phyloP scores from a whole-genome alignment of 2,888 invertebrate species.

The Drosophila kokeensis region DNA sequence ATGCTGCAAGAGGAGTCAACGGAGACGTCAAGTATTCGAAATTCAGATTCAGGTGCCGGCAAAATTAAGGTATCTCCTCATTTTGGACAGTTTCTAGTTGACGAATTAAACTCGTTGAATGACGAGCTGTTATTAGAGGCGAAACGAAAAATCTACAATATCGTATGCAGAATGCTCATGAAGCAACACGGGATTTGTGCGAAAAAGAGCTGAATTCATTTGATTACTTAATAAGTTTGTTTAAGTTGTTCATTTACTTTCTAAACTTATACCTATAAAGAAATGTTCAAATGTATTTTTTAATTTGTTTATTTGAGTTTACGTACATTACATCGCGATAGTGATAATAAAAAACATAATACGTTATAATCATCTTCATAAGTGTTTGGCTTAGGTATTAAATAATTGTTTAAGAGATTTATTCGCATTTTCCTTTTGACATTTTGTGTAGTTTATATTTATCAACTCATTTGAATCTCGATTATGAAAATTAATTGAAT shows the following conservation, averaged over 20 bases:
- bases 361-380: constrained; percentile 73
- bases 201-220: neutral
- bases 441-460: constrained; percentile 32
- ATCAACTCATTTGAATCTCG: constrained; percentile 19
- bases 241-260: neutral
- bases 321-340: constrained; percentile 80
- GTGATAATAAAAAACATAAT: constrained; percentile 82
- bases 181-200: constrained; percentile 41
- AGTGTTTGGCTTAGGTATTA: constrained; percentile 71
- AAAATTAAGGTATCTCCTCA: constrained; percentile 27
- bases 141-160: constrained; percentile 51
- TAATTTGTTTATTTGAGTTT: constrained; percentile 71
- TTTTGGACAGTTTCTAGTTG: constrained; percentile 52
- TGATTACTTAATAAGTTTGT: neutral
- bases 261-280: neutral
- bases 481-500: constrained; percentile 40
- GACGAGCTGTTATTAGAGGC: constrained; percentile 52
- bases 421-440: constrained; percentile 56
- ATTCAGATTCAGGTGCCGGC: neutral
- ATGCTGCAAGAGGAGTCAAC: neutral
- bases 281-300: neutral
- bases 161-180: constrained; percentile 48
- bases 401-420: constrained; percentile 76
- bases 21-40: neutral
- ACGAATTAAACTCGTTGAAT: constrained; percentile 47